Conservation (phyloP, 2,888 invertebrate species). For the Scaeva pyrastri region DNA sequence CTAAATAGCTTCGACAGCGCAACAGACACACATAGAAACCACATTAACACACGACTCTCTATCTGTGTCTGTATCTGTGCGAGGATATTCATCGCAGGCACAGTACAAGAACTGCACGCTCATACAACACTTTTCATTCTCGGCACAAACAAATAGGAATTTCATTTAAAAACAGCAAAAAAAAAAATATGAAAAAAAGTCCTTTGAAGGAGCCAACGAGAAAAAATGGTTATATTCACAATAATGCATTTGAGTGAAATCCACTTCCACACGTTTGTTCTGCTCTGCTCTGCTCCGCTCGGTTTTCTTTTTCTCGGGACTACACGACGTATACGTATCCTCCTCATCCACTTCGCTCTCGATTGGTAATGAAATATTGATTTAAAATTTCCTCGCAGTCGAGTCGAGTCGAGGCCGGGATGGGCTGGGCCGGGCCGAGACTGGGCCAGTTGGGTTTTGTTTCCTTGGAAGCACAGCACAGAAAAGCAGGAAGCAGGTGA, state of each 20-base stretch:
- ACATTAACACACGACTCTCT: too few relatives aligned
- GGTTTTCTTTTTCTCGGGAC: too few relatives aligned
- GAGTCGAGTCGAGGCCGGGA: too few relatives aligned
- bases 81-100: not conserved
- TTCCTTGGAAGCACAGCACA: not conserved
- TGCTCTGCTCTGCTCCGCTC: too few relatives aligned
- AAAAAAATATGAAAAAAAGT: not conserved
- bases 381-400: conserved; percentile 25
- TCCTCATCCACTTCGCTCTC: conserved; percentile 20
- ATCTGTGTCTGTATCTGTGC: too few relatives aligned
- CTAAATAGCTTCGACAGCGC: conserved; percentile 27
- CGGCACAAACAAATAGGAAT: not conserved
- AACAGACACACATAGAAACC: too few relatives aligned
- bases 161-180: not conserved
- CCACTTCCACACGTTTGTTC: conserved; percentile 34
- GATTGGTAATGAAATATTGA: conserved; percentile 43
- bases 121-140: conserved; percentile 26
- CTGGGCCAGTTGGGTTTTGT: conserved; percentile 1
- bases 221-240: conserved; percentile 9
- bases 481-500: not conserved
- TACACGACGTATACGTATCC: not conserved
- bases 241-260: conserved; percentile 4
- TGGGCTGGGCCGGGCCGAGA: not conserved
- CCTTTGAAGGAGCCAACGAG: not conserved
- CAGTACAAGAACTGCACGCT: conserved; percentile 14